phyloP scores from a whole-genome alignment of 2,888 invertebrate species.

The Perizoma flavofasciatum region DNA sequence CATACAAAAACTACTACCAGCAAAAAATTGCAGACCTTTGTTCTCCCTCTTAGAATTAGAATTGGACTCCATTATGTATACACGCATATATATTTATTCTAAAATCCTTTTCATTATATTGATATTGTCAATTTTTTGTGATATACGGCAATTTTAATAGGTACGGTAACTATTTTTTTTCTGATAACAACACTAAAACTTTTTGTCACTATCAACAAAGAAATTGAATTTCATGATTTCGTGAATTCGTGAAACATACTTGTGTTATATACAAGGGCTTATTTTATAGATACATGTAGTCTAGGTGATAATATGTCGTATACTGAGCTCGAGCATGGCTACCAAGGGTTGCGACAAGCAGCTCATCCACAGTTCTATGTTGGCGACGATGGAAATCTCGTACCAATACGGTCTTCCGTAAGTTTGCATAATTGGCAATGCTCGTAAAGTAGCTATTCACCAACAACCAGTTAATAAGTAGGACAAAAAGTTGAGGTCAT shows the following conservation, averaged over 20 bases:
- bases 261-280: no score
- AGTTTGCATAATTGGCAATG: constrained; percentile 55
- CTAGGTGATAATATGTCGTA: constrained; percentile 88
- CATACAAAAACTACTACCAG: no score
- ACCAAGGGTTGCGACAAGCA: constrained; percentile 92
- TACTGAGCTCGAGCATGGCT: constrained; percentile 96
- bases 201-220: background rate
- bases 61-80: no score
- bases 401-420: constrained; percentile 83
- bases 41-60: no score
- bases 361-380: constrained; percentile 88
- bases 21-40: no score
- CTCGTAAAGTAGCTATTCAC: background rate
- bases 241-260: background rate
- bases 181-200: no score
- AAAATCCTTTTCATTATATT: no score
- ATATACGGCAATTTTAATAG: no score
- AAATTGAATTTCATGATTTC: constrained; percentile 12
- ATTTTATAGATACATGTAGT: no score
- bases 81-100: no score
- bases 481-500: constrained; percentile 23
- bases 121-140: no score
- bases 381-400: constrained; percentile 87
- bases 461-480: constrained; percentile 13
- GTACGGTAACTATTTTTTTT: no score